Evolutionary conservation across 1,140 invertebrate species (phyloP).

Genomic region (Ridgeia piscesae): DNA sequence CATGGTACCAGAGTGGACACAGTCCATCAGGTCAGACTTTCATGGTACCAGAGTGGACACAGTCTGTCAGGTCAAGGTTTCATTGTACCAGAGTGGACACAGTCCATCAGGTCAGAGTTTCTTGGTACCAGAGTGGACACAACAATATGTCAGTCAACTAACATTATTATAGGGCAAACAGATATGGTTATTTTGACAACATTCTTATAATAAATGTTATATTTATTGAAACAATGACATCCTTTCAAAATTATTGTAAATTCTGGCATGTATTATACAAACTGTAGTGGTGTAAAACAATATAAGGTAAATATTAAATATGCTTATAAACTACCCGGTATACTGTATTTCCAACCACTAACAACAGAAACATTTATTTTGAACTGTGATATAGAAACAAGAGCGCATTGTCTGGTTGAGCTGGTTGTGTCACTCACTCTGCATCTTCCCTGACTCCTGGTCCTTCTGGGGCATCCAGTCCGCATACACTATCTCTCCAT

Average conservation of each 20-base stretch:
- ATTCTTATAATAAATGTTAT: neutral
- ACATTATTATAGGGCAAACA: neutral
- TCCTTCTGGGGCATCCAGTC: slow-evolving; percentile 62
- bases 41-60: neutral
- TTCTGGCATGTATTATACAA: neutral
- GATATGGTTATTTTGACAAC: no score
- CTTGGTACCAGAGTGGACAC: neutral
- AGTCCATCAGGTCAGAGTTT: neutral
- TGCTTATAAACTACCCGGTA: no score
- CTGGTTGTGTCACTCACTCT: slow-evolving; percentile 44
- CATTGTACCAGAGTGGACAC: slow-evolving; percentile 49
- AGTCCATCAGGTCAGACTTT: neutral
- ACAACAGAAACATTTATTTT: neutral
- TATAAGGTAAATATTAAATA: no score
- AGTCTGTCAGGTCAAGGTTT: neutral
- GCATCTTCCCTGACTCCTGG: slow-evolving; percentile 56
- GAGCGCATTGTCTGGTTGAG: neutral
- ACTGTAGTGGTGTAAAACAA: neutral
- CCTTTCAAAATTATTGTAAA: neutral
- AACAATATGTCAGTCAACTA: neutral
- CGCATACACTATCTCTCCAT: slow-evolving; percentile 58
- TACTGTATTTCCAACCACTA: neutral
- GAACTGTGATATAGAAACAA: neutral
- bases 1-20: no score
- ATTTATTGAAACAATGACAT: neutral